Conservation (phyloP, 1,140 invertebrate species). For the Drosophila melanica region DNA sequence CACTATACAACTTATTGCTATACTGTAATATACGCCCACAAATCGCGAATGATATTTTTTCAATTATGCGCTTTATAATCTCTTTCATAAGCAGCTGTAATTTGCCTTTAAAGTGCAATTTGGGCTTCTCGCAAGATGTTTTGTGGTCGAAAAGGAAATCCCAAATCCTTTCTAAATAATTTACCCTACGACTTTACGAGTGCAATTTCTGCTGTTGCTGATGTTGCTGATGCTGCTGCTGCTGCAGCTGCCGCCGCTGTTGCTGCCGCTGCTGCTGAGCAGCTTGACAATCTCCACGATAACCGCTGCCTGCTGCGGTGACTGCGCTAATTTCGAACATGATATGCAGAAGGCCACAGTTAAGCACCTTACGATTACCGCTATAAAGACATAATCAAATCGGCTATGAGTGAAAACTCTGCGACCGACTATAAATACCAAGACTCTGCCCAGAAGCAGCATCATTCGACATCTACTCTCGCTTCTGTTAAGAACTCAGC, state of each 20-base stretch:
- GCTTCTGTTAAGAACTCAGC: constrained; percentile 69
- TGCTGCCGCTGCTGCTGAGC: neutral
- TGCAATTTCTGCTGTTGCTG: constrained; percentile 3
- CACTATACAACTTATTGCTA: no score
- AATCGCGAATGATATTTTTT: neutral
- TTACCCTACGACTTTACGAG: constrained; percentile 33
- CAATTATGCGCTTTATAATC: neutral
- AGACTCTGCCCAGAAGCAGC: constrained; percentile 48
- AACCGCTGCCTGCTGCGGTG: constrained; percentile 46
- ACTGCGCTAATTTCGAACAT: constrained; percentile 77
- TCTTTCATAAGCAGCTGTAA: constrained; percentile 2
- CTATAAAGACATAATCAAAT: constrained; percentile 47
- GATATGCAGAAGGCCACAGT: constrained; percentile 77
- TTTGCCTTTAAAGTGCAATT: neutral
- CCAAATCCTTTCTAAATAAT: constrained; percentile 80
- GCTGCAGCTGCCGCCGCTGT: neutral
- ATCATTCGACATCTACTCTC: constrained; percentile 72
- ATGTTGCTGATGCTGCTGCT: constrained; percentile 22
- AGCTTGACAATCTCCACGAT: constrained; percentile 61
- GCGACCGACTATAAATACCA: constrained; percentile 64
- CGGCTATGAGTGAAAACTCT: constrained; percentile 55
- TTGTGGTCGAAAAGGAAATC: constrained; percentile 47
- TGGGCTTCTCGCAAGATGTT: constrained; percentile 17
- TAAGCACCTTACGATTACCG: constrained; percentile 60
- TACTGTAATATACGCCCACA: neutral